Base-by-base conservation (phyloP, 2,888 invertebrate species). In the Trachelus tabidus region DNA sequence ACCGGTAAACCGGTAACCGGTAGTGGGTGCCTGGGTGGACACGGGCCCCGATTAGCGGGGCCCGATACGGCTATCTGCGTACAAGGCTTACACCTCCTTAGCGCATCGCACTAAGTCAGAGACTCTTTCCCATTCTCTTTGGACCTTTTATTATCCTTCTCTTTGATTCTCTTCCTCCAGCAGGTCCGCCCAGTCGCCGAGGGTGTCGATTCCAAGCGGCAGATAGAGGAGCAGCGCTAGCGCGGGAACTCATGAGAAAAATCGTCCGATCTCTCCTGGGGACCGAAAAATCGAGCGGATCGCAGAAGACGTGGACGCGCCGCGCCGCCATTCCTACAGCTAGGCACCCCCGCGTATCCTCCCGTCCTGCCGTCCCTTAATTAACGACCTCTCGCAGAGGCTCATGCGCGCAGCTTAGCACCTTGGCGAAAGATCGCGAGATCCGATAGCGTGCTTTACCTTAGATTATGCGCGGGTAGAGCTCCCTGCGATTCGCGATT, bases 321-420 rank as follows among this genome's bases (percentile, higher is more conserved):
- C 37, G 37, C 37, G 40, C 56, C 56, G 56, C 56, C 23, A 56
- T 56, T 56, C 56, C 56, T 56, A 56, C 9, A 6, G 56, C 56
- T 56, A 23, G 23, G 23, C 56, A 56, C 56, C 56, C 56, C 56
- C 56, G 23, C 56, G 9, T 23, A 56, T 56, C 84, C 83, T 85
- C 82, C 81, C 81, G 81, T 23, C 23, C 81, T 81, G 82, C 82
- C 84, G 83, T 88, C 84, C 85, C 86, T 89, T 90, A 90, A 90
- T 90, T 90, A 90, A 89, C 87, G 87, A 83, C 33, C 81, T 81
- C 76, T 80, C 81, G 56, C 23, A 23, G 78, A 76, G 83, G 86
- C 83, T 84, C 85, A 86, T 84, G 83, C 85, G 73, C 78, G 84
- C 31, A 31, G 31, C 84, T 86, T 86, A 85, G 85, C 88, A 84